These are phyloP conservation scores for Bradynema listronoti DNA, from an alignment of 1,140 invertebrate genomes.

Conservation along the genomic window DNA sequence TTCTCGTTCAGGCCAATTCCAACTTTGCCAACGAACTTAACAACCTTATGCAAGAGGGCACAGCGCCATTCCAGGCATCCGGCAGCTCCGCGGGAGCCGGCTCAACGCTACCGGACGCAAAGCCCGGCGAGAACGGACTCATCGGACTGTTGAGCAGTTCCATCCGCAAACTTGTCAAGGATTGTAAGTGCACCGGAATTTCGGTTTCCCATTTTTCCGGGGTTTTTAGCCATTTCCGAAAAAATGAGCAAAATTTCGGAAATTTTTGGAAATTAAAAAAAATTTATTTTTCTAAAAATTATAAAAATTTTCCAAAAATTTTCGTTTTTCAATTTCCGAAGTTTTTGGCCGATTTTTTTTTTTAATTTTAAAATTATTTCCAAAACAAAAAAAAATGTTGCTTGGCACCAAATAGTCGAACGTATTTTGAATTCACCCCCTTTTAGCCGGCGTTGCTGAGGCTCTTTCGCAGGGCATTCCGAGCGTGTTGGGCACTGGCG, in stretches of 20 bases:
- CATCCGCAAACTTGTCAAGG: slow-evolving; percentile 55
- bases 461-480: slow-evolving; percentile 52
- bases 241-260: no score
- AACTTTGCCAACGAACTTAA: slow-evolving; percentile 50
- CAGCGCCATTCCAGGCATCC: slow-evolving; percentile 31
- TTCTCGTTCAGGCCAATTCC: slow-evolving; percentile 55
- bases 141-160: slow-evolving; percentile 55
- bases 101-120: slow-evolving; percentile 54
- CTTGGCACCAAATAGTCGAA: no score
- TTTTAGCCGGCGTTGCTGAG: slow-evolving; percentile 54
- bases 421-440: not conserved
- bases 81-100: slow-evolving; percentile 15
- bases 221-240: no score
- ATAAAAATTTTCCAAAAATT: no score
- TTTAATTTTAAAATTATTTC: slow-evolving; percentile 15
- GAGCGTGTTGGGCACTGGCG: slow-evolving; percentile 38
- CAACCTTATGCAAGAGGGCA: slow-evolving; percentile 34
- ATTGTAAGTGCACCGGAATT: slow-evolving; percentile 39
- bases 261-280: no score
- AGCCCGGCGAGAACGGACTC: slow-evolving; percentile 57
- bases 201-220: not conserved
- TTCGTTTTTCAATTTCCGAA: no score
- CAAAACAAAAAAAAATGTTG: slow-evolving; percentile 14
- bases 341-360: no score
- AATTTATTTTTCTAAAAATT: no score